Conservation (phyloP, 2,113 vertebrate genomes). For the Nansenia antarctica region DNA sequence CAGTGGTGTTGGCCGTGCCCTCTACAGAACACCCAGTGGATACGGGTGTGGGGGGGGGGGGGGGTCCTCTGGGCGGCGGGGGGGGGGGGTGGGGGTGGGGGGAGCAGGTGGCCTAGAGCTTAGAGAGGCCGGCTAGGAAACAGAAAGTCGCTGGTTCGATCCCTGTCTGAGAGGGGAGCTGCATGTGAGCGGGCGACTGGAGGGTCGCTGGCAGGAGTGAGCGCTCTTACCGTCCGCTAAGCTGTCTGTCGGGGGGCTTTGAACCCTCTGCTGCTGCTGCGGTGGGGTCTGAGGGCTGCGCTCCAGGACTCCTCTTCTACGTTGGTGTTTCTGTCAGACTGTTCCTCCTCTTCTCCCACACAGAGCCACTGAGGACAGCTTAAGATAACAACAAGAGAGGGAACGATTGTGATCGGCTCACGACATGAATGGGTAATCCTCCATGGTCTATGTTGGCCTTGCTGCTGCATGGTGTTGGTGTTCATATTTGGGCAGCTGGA, state of each 20-base stretch:
- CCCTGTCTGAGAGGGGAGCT: too few species aligned
- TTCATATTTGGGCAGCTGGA: background rate
- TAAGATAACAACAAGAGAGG: background rate
- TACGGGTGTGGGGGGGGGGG: too few species aligned
- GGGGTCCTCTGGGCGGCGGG: background rate
- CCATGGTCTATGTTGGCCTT: background rate
- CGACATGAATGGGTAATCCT: background rate
- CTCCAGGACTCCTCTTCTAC: conserved; percentile 31
- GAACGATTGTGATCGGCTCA: too few species aligned
- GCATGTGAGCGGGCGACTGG: background rate
- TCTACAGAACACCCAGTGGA: too few species aligned
- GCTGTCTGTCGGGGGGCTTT: conserved; percentile 29
- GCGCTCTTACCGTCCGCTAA: conserved; percentile 37
- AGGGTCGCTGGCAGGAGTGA: background rate
- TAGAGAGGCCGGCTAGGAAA: too few species aligned
- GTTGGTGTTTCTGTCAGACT: conserved; percentile 4
- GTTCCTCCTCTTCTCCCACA: background rate
- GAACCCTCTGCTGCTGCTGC: conserved; percentile 34
- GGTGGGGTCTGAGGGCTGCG: conserved; percentile 13
- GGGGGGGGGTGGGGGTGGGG: too few species aligned
- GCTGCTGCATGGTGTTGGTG: background rate
- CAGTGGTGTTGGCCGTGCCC: too few species aligned
- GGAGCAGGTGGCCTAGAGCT: too few species aligned
- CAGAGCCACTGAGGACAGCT: background rate
- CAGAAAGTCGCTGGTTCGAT: background rate